Evolutionary conservation across 1,140 invertebrate genomes (phyloP), one percentile per base, ranked within the genome.

Genomic region (Globodera rostochiensis): DNA sequence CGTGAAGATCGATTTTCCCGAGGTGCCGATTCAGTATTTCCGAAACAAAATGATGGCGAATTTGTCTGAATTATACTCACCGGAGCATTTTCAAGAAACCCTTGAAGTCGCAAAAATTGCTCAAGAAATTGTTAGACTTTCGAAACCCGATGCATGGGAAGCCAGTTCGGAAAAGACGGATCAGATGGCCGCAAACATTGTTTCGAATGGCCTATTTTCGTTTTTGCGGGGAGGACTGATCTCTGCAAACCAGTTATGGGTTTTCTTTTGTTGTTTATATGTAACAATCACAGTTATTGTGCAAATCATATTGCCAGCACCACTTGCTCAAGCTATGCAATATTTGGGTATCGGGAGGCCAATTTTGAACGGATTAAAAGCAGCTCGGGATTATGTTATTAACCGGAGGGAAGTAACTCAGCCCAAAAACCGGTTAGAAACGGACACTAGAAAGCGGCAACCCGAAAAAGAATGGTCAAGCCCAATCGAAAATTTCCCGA

Each of bases 1-100:
- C 6, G 74, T 19, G 36, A 75, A 53, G 6, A 75, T 75, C 7
- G 74, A 75, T 21, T 64, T 75, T 19, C 74, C 74, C 9, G 74
- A 75, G 3, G 25, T 75, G 0, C 21, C 13, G 13, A 75, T 75
- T 13, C 36, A 36, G 13, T 46, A 53, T 6, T 75, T 75, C 64
- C 57, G 49, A 75, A 75, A 75, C 46, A 75, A 75, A 36, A 25
- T 75, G n/a, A 7, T 75, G 15, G 60, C 74, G 13, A 75, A 75
- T 8, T n/a, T 75, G 49, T 46, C 74, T 7, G 74, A 75, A 15
- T 21, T 75, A 8, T 75, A 75, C 19, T 49, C 45, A 0, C 74
- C 74, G 19, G 74, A 75, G 11, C 21, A 50, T 49, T 75, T 75
- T 7, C n/a, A 53, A 7, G 74, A 75, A 19, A 70, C 67, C 8